A percentile compares a stretch with the other conserved stretches of the same genome.
Evolutionary conservation across 2,888 invertebrate genomes (phyloP).

Genomic region (Scaptomyza caliginosa): DNA sequence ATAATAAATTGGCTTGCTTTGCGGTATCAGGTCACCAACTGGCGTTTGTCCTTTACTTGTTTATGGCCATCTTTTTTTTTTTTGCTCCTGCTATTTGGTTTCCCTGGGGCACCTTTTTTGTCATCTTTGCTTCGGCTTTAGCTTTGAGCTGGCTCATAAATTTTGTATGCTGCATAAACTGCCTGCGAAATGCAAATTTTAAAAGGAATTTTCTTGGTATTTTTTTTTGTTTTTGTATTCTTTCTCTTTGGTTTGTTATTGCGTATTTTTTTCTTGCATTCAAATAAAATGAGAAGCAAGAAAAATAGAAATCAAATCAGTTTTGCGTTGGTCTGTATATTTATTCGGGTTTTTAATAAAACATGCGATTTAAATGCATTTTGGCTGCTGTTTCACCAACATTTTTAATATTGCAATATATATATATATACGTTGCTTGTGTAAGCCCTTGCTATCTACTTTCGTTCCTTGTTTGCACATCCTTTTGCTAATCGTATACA

Average conservation of each 20-base stretch:
- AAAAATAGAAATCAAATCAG: background rate
- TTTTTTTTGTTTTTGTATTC: no score
- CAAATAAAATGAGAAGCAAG: slow-evolving; percentile 23
- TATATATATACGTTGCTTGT: no score
- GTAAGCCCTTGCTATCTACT: background rate
- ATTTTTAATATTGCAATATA: background rate
- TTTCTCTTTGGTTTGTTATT: background rate
- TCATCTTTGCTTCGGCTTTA: slow-evolving; percentile 1
- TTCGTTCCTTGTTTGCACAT: background rate
- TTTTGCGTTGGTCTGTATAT: slow-evolving; percentile 7
- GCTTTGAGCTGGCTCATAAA: slow-evolving; percentile 36
- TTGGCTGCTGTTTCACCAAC: background rate
- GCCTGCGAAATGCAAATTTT: slow-evolving; percentile 53
- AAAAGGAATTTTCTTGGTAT: slow-evolving; percentile 2
- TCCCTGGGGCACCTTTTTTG: slow-evolving; percentile 3
- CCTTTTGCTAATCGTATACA: background rate
- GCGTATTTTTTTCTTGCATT: background rate
- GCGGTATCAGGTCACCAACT: slow-evolving; percentile 12
- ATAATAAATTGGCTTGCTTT: slow-evolving; percentile 48
- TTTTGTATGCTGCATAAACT: slow-evolving; percentile 46
- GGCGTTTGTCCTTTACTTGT: slow-evolving; percentile 14
- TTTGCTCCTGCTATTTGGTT: background rate
- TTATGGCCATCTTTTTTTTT: slow-evolving; percentile 4
- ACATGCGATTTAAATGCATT: slow-evolving; percentile 29
- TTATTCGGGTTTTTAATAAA: slow-evolving; percentile 18